phyloP scores from a whole-genome alignment of 2,113 vertebrate species.

The Anguilla japonica region DNA sequence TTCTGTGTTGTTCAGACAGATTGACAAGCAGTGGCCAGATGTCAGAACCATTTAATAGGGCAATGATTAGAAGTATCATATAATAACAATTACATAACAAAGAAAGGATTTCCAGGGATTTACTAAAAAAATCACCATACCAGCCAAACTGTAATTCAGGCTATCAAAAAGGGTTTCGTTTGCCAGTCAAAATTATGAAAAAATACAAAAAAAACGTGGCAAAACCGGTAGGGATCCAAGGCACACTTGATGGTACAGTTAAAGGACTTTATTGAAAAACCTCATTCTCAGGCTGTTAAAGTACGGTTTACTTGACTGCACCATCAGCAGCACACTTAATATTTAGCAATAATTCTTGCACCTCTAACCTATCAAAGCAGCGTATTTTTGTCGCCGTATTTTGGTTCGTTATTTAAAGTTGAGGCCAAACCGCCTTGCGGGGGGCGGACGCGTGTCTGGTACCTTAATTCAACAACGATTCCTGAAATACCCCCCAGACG shows the following conservation, averaged over 20 bases:
- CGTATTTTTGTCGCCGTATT: not conserved
- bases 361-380: not conserved
- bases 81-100: slow-evolving; percentile 57
- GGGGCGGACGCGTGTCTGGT: too few species aligned
- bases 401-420: not conserved
- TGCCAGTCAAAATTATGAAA: too few species aligned
- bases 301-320: not conserved
- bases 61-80: slow-evolving; percentile 18
- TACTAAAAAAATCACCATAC: slow-evolving; percentile 34
- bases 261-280: too few species aligned
- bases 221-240: too few species aligned
- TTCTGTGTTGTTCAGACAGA: not conserved
- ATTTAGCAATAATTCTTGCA: not conserved
- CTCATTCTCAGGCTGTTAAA: not conserved
- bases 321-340: not conserved
- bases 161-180: too few species aligned
- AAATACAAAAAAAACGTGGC: too few species aligned
- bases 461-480: too few species aligned
- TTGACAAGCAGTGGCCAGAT: slow-evolving; percentile 41
- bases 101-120: slow-evolving; percentile 52
- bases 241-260: too few species aligned
- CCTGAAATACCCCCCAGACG: too few species aligned
- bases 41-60: slow-evolving; percentile 30
- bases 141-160: slow-evolving; percentile 18
- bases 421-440: not conserved